These are phyloP conservation scores for Lophura nycthemera DNA, from an alignment of 2,113 vertebrate species.

Conservation along the genomic window DNA sequence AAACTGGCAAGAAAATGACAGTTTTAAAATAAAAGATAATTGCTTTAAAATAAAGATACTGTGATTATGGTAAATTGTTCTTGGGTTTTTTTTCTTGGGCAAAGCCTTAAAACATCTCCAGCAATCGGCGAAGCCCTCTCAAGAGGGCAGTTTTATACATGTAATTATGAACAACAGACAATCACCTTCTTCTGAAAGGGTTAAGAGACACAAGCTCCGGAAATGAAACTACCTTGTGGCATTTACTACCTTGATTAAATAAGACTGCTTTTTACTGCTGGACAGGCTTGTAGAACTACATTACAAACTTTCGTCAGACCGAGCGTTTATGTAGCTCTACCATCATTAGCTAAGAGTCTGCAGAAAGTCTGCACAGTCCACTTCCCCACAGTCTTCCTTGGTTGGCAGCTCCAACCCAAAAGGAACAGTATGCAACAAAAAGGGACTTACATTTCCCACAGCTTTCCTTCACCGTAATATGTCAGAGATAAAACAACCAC, in stretches of 20 bases:
- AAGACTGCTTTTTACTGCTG: background rate
- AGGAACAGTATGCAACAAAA: background rate
- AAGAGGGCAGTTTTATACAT: background rate
- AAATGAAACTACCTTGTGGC: slow-evolving; percentile 6
- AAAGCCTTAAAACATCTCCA: slow-evolving; percentile 39
- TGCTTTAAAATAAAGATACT: slow-evolving; percentile 45
- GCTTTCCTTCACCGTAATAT: background rate
- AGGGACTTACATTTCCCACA: background rate
- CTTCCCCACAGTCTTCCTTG: background rate
- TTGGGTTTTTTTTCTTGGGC: slow-evolving; percentile 25
- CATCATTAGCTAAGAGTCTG: background rate
- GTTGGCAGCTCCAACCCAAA: background rate
- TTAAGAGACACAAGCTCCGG: background rate
- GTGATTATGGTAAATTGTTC: slow-evolving; percentile 39
- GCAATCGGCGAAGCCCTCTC: background rate
- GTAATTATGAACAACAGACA: background rate
- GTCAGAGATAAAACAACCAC: background rate
- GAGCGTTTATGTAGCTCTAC: background rate
- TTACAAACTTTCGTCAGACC: background rate
- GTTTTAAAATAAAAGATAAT: slow-evolving; percentile 38
- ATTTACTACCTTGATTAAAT: slow-evolving; percentile 4
- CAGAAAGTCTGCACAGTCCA: background rate
- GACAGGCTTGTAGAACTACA: background rate
- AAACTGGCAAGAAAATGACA: slow-evolving; percentile 35
- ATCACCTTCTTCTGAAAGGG: slow-evolving; percentile 9